Conservation (phyloP, 2,797 vertebrate genomes). For the Pampus argenteus region DNA sequence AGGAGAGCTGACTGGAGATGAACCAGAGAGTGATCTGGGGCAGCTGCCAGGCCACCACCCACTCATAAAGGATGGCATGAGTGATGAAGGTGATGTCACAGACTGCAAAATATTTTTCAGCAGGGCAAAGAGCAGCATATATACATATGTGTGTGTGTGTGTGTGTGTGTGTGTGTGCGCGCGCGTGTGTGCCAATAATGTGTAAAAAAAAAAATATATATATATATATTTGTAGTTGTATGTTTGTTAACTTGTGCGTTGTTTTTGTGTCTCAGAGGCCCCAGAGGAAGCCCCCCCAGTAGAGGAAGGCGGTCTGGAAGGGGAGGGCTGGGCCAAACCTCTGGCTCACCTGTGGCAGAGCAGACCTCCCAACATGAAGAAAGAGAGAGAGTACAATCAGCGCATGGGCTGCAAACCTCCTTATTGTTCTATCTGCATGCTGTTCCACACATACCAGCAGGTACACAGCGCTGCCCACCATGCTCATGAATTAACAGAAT, state of each 20-base stretch:
- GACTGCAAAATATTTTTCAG: too few relatives aligned
- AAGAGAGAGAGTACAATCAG: conserved; percentile 93
- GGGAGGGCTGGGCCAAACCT: conserved; percentile 94
- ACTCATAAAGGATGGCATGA: conserved; percentile 91
- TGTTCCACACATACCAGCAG: conserved; percentile 93
- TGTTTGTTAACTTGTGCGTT: background rate
- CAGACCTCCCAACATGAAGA: conserved; percentile 91
- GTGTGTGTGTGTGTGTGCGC: too few relatives aligned
- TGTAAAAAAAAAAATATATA: too few relatives aligned
- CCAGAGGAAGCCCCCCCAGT: conserved; percentile 86
- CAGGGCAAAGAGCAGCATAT: too few relatives aligned
- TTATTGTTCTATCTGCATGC: conserved; percentile 92
- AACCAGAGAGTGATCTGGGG: conserved; percentile 87
- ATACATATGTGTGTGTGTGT: too few relatives aligned
- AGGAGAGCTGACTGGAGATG: conserved; percentile 79
- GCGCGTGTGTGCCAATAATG: too few relatives aligned
- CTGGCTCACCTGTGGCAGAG: conserved; percentile 95
- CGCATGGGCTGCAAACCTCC: conserved; percentile 90
- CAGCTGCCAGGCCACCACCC: conserved; percentile 95
- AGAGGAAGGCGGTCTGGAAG: conserved; percentile 88
- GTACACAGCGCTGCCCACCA: conserved; percentile 70
- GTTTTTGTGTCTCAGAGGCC: conserved; percentile 81
- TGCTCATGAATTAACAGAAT: too few relatives aligned
- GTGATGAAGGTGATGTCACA: conserved; percentile 90
- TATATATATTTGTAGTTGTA: too few relatives aligned